Evolutionary conservation across 2,797 vertebrate genomes (phyloP), one percentile per base, ranked within the genome.

Genomic region (Aplochiton taeniatus): DNA sequence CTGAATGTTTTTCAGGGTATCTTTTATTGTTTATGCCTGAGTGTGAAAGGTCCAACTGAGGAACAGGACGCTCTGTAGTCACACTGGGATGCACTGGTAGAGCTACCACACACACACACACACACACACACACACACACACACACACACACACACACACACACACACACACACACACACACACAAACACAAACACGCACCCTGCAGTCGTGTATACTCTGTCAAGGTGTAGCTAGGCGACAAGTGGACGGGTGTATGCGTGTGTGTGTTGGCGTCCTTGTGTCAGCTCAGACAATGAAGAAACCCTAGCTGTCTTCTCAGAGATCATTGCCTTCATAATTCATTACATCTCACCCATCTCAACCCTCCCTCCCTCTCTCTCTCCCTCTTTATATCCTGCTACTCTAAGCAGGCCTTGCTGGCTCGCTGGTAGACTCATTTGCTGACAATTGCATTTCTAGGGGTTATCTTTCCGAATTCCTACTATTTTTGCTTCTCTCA

Each of bases 391-490:
- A 47, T 61, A 63, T 51, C 63, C 65, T 45, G 58, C 52, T 69
- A 66, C 69, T 56, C 62, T 61, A 58, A 62, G 48, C 41, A 76
- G 68, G 69, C 76, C 65, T 73, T 70, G 44, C 31, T 65, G 68
- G 63, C 31, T 31, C 31, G 31, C 69, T 66, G 13, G 46, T 45
- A 73, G 69, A 76, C 62, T 67, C 66, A 71, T 75, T 74, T 65
- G 31, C 54, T 68, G 61, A 68, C 73, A 70, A 79, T 82, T 79
- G 78, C 14, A 80, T 81, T 80, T 75, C 69, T 51, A 74, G 68
- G 50, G 70, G 70, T 76, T 81, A 85, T 77, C 79, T 78, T 70
- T 79, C 74, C 59, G 65, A 75, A 79, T 82, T 71, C 56, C 48
- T 11, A 16, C 41, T 4, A 55, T 6, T 31, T 6, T 31, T 31